Evolutionary conservation across 2,113 vertebrate species (phyloP), one percentile per base, ranked within the genome.

Genomic region (Chrysemys picta): DNA sequence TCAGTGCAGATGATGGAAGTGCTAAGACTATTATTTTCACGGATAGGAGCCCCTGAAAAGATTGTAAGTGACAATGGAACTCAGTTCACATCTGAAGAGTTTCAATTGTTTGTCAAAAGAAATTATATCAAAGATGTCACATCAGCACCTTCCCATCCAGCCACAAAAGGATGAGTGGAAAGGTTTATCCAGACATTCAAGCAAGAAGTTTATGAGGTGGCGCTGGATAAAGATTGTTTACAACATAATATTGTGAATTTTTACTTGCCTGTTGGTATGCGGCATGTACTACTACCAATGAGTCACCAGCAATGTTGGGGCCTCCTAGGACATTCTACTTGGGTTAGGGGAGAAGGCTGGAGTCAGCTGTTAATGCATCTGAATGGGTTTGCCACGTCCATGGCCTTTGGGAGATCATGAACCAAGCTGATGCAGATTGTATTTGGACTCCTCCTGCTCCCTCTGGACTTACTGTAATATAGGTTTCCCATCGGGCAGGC

Each of bases 1-100:
- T 96, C 89, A 97, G 95, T 47, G 81, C 94, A 96, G 96, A 91
- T 76, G 38, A 27, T 75, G 76, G 88, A 95, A 96, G 92, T 93
- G 96, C 95, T 95, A 90, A 95, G 91, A 88, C 87, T 69, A 94
- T 89, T 95, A 92, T 95, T 95, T 97, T 94, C 54, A 52, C 45
- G 79, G 88, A 76, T 80, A 88, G 91, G 75, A 96, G 95, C 91
- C 93, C 87, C 84, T 95, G 11, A 59, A 94, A 94, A 80, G 54
- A 29, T 80, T 82, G 59, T 89, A 97, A 95, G 93, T 93, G 92
- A 93, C 94, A 93, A 93, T 94, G 86, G 92, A 87, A 35, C 42
- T 91, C 95, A 96, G 95, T 95, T 95, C 87, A 95, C 92, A 79
- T 96, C 69, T 35, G 90, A 81, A 96, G 93, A 38, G 54, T 72